Evolutionary conservation across 1,140 invertebrate species (phyloP).

Genomic region (Aradophagus sp.): DNA sequence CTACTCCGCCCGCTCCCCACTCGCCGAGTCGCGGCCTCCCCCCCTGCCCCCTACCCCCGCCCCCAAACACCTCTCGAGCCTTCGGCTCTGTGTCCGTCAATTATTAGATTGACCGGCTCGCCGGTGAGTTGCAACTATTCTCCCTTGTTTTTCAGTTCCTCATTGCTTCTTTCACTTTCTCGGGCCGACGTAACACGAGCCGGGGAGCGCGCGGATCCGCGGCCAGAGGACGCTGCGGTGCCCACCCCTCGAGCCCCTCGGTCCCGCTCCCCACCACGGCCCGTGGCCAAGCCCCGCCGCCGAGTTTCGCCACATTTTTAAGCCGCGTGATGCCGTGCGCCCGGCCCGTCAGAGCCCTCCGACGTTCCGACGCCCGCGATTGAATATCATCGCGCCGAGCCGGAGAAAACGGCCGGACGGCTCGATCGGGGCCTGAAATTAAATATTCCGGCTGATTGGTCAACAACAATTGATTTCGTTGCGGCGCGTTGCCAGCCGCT

Average conservation of each 20-base stretch:
- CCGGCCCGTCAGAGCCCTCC: no score
- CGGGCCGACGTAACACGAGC: slow-evolving; percentile 26
- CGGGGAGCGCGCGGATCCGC: slow-evolving; percentile 7
- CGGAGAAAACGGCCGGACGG: no score
- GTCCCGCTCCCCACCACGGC: no score
- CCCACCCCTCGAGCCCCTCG: no score
- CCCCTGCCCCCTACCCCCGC: slow-evolving; percentile 6
- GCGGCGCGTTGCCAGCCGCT: no score
- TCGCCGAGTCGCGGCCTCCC: background rate
- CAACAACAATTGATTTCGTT: no score
- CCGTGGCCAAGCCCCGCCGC: no score
- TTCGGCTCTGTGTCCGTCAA: slow-evolving; percentile 46
- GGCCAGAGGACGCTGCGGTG: no score
- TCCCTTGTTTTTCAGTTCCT: slow-evolving; percentile 50
- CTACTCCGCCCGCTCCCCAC: slow-evolving; percentile 5
- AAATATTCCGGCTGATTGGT: no score
- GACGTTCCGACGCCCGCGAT: no score
- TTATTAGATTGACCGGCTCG: slow-evolving; percentile 53
- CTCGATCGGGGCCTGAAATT: no score
- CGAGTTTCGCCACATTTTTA: slow-evolving; percentile 45
- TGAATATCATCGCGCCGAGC: no score
- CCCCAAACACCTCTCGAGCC: slow-evolving; percentile 12
- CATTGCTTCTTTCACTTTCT: slow-evolving; percentile 54
- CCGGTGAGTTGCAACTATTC: slow-evolving; percentile 47
- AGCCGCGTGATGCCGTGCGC: slow-evolving; percentile 6